phyloP scores from a whole-genome alignment of 2,113 vertebrate species.

The Oryzias woworae region DNA sequence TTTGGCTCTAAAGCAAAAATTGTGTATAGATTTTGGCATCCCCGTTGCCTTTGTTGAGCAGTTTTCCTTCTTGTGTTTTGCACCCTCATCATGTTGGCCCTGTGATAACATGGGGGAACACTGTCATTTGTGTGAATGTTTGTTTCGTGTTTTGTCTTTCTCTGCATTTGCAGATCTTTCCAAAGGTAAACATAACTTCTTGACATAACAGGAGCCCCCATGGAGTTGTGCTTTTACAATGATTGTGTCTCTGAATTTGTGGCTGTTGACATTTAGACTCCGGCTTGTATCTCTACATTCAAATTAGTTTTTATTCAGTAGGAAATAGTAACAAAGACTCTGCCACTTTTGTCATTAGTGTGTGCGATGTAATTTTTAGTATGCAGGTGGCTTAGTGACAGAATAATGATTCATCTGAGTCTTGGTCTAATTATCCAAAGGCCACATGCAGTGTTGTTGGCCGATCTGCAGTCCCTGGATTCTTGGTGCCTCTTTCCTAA shows the following conservation, averaged over 20 bases:
- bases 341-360: conserved; percentile 3
- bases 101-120: conserved; percentile 20
- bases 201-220: not conserved
- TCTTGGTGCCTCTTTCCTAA: conserved; percentile 33
- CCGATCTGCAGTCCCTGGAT: conserved; percentile 40
- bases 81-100: conserved; percentile 43
- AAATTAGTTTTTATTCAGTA: not conserved
- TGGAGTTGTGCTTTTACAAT: not conserved
- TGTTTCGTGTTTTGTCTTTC: conserved; percentile 42
- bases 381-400: conserved; percentile 34
- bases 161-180: conserved; percentile 34
- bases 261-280: not conserved
- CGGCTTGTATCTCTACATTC: not conserved
- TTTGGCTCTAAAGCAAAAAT: conserved; percentile 31
- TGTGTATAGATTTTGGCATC: conserved; percentile 24
- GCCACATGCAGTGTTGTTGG: conserved; percentile 40
- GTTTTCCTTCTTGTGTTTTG: conserved; percentile 17
- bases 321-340: not conserved
- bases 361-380: conserved; percentile 2
- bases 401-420: conserved; percentile 50
- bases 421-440: conserved; percentile 58
- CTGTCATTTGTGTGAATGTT: conserved; percentile 7
- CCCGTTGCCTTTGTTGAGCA: conserved; percentile 12
- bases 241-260: not conserved
- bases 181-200: conserved; percentile 15